A percentile compares a stretch with the other conserved stretches of the same genome.
phyloP scores from a whole-genome alignment of 2,113 vertebrate genomes.

The Halcyon senegalensis region DNA sequence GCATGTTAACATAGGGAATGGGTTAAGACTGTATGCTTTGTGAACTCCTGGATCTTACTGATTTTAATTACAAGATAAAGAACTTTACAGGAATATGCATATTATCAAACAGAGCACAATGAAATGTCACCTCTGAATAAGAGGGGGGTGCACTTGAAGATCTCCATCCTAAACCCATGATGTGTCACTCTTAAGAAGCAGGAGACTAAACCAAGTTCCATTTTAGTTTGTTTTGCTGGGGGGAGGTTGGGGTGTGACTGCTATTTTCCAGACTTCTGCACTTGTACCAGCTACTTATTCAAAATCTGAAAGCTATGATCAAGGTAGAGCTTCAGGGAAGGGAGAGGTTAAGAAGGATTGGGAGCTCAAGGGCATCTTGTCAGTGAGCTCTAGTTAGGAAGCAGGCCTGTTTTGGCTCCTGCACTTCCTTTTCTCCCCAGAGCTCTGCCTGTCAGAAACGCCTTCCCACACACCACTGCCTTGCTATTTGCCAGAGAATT shows the following conservation, averaged over 20 bases:
- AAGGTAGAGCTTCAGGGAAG: constrained; percentile 43
- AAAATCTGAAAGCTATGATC: neutral
- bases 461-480: constrained; percentile 71
- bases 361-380: constrained; percentile 55
- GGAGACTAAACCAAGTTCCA: neutral
- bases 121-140: neutral
- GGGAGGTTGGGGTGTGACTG: neutral
- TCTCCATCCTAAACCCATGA: neutral
- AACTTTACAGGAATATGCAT: neutral
- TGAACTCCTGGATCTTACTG: neutral
- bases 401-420: constrained; percentile 68
- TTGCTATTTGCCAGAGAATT: constrained; percentile 70
- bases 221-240: neutral
- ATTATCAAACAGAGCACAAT: neutral
- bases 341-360: constrained; percentile 37
- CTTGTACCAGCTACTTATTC: constrained; percentile 1
- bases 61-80: neutral
- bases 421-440: constrained; percentile 62
- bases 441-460: constrained; percentile 72
- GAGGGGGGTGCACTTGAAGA: neutral
- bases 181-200: neutral
- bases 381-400: constrained; percentile 54
- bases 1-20: neutral
- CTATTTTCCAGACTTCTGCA: neutral
- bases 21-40: neutral